Evolutionary conservation across 2,888 invertebrate species (phyloP).

Genomic region (Chaetoderma sp.): DNA sequence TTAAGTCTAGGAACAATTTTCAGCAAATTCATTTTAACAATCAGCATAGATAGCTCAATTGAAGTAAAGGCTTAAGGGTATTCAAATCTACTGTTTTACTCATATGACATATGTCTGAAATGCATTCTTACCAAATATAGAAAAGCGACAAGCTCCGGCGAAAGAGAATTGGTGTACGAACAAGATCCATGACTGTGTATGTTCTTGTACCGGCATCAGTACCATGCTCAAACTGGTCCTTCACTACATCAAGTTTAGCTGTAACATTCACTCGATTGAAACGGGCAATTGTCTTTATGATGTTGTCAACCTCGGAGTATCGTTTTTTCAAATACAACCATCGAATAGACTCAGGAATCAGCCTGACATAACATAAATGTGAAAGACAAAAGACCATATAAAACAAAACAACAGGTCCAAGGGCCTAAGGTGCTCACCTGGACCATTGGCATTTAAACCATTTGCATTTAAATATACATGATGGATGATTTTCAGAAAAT

Average conservation of each 20-base stretch:
- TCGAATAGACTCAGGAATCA: slow-evolving; percentile 62
- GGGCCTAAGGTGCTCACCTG: too few relatives aligned
- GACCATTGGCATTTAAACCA: too few relatives aligned
- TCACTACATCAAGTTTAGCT: slow-evolving; percentile 41
- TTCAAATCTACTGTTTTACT: too few relatives aligned
- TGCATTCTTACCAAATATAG: slow-evolving; percentile 57
- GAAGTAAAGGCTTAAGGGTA: too few relatives aligned
- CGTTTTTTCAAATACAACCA: slow-evolving; percentile 56
- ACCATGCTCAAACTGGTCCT: slow-evolving; percentile 36
- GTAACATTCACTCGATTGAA: too few relatives aligned
- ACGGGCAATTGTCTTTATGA: slow-evolving; percentile 42
- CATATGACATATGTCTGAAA: too few relatives aligned
- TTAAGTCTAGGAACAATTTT: neutral
- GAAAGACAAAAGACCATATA: neutral
- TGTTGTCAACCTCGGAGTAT: slow-evolving; percentile 40
- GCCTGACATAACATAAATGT: slow-evolving; percentile 37
- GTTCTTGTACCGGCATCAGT: slow-evolving; percentile 22
- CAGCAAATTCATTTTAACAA: too few relatives aligned
- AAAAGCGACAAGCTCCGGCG: slow-evolving; percentile 57
- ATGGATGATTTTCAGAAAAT: too few relatives aligned
- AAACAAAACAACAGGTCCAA: too few relatives aligned
- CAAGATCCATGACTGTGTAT: slow-evolving; percentile 49
- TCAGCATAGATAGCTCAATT: too few relatives aligned
- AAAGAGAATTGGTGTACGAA: slow-evolving; percentile 56
- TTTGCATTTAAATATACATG: too few relatives aligned